Percentiles rank a stretch among this genome's conserved stretches.
phyloP scores from a whole-genome alignment of 2,113 vertebrate genomes.

The Sitta europaea region DNA sequence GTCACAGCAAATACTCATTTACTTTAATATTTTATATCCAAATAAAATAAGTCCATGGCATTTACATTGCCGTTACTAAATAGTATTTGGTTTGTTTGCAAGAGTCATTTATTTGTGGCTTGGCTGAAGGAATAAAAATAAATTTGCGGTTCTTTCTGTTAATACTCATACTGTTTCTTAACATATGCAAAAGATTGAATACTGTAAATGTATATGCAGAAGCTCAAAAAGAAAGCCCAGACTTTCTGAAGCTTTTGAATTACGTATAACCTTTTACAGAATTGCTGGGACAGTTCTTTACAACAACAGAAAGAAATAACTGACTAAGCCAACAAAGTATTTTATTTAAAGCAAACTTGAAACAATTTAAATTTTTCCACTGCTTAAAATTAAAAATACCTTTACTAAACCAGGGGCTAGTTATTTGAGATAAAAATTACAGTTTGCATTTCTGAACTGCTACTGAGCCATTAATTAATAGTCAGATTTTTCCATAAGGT shows the following conservation, averaged over 20 bases:
- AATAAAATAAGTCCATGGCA: constrained; percentile 47
- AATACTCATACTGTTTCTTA: constrained; percentile 54
- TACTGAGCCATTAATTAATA: not conserved
- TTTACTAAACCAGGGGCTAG: not conserved
- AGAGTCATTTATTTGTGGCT: constrained; percentile 62
- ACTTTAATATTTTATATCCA: constrained; percentile 52
- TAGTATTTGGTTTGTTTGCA: constrained; percentile 50
- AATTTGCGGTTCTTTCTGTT: constrained; percentile 37
- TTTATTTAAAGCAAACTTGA: not conserved
- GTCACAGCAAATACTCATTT: constrained; percentile 53
- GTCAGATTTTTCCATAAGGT: not conserved
- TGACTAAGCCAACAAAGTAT: not conserved
- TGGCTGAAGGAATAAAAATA: constrained; percentile 54
- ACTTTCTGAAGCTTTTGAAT: constrained; percentile 41
- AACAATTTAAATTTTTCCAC: not conserved
- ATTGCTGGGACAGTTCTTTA: not conserved
- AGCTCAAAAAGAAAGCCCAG: constrained; percentile 12
- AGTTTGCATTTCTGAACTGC: not conserved
- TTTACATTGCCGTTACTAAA: constrained; percentile 48
- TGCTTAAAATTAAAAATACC: not conserved
- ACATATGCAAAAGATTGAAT: constrained; percentile 48
- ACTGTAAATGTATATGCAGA: constrained; percentile 5
- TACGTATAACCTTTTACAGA: not conserved
- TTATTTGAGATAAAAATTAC: not conserved
- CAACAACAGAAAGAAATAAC: not conserved